Conservation (phyloP, 2,797 vertebrate species). For the Betta splendens region DNA sequence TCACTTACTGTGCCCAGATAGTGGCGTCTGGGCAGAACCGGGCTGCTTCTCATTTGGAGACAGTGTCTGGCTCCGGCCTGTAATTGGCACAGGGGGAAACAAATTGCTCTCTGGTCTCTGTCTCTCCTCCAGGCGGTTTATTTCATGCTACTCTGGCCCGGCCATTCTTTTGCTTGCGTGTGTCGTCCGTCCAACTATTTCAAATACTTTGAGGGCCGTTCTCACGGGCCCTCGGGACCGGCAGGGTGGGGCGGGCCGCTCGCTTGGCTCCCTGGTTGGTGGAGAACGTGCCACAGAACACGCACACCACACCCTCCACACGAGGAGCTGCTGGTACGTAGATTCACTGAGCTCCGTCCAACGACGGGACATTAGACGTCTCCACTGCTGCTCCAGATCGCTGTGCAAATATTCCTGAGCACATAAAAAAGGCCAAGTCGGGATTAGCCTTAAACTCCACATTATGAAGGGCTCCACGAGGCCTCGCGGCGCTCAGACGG, state of each 20-base stretch:
- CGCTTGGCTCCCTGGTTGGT: slow-evolving; percentile 45
- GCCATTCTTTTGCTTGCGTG: slow-evolving; percentile 64
- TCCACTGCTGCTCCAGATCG: too few relatives aligned
- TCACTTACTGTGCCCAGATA: slow-evolving; percentile 66
- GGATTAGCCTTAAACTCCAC: slow-evolving; percentile 55
- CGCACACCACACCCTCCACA: slow-evolving; percentile 41
- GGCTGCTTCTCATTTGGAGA: slow-evolving; percentile 73
- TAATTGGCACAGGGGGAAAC: slow-evolving; percentile 71
- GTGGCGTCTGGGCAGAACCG: slow-evolving; percentile 70
- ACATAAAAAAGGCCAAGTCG: slow-evolving; percentile 63
- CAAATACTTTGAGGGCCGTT: slow-evolving; percentile 66
- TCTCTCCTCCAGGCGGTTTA: slow-evolving; percentile 67
- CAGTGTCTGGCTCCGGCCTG: slow-evolving; percentile 69
- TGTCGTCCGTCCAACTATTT: slow-evolving; percentile 74
- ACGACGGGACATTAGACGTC: too few relatives aligned
- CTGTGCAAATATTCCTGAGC: slow-evolving; percentile 47
- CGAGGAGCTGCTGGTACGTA: not conserved
- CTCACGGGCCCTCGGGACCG: slow-evolving; percentile 47
- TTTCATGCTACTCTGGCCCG: slow-evolving; percentile 63
- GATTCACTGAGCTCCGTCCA: slow-evolving; percentile 22
- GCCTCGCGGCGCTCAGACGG: slow-evolving; percentile 23
- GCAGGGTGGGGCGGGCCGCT: slow-evolving; percentile 49
- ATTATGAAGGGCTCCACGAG: slow-evolving; percentile 47
- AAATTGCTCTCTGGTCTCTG: slow-evolving; percentile 76
- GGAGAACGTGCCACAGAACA: slow-evolving; percentile 42